Base-by-base conservation (phyloP, 2,113 vertebrate genomes). In the Varanus komodoensis region DNA sequence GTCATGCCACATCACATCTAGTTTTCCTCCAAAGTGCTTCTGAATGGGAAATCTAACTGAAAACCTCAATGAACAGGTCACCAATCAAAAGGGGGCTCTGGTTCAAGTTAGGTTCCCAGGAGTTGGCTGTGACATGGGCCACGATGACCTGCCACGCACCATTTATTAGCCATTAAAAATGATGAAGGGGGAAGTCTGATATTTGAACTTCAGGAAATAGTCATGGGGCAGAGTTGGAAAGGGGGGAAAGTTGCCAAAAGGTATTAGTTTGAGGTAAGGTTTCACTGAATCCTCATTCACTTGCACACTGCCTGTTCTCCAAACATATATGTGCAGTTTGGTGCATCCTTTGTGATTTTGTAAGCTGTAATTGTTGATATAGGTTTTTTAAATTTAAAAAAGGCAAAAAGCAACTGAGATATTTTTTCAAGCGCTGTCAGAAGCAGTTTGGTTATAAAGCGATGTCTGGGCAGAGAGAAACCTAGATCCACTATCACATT, bases 331-430 rank as follows among this genome's bases (percentile, higher is more conserved):
- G n/a, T 0, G 86, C n/a, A 4, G 81, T 92, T 82, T 34, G 34
- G 48, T 91, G 95, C 92, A 85, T 89, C 32, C 48, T 84, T 80
- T 9, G 32, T 68, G 89, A 91, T 94, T 94, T 90, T 91, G 54
- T 78, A 92, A 86, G 92, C 87, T 89, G 89, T 84, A 93, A 93
- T 95, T 95, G 92, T 95, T 95, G 92, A 81, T 91, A 89, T 90
- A 80, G 84, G 94, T 93, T 94, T 91, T 44, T 48, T 73, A n/a
- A n/a, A 25, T 38, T 64, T 32, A 86, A 95, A 84, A 82, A 92
- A 90, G 91, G 19, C 54, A 94, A 54, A 8, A 1, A 17, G 91
- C 93, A 93, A 81, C 89, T 93, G 79, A 88, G 83, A 87, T 87
- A 27, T 90, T 64, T 96, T 95, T 85, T 95, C 57, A 91, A 48